Evolutionary conservation across 2,797 vertebrate species (phyloP), one percentile per base, ranked within the genome.

Genomic region (Pseudotriccus pelzelni): DNA sequence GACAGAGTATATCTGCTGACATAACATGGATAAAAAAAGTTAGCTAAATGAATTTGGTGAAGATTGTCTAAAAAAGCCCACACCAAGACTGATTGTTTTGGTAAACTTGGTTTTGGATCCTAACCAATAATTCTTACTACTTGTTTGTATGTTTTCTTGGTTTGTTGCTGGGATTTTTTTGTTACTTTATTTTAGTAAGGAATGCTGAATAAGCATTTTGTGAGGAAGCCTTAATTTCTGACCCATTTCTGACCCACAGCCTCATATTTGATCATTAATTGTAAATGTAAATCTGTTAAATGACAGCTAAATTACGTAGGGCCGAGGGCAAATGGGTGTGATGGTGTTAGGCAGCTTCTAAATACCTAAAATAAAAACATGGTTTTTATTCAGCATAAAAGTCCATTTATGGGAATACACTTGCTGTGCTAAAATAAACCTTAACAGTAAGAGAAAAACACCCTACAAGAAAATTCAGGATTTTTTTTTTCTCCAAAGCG

Each of bases 41-140:
- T 96, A 87, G 86, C 47, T 93, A 93, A 94, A 94, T 96, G 96
- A 96, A 95, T 94, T 95, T 84, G 28, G 30, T 74, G 50, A 90
- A 64, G 52, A 87, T 68, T 92, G 56, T 58, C 32, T 93, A 82
- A 93, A 59, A 50, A 28, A 5, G 4, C 7, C 20, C 21, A 15
- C 36, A 24, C 7, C 55, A 58, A 92, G 49, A 47, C 9, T 53
- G 32, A 49, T 63, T 53, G 23, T 87, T 41, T 74, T 44, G 13
- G 70, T 77, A 84, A 88, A 81, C 10, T 12, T 76, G 34, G n/a
- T 59, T 47, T 83, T 92, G 5, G 2, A 44, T 74, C 12, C 30
- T 63, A 75, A 62, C 14, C 20, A 78, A 7, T 47, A 87, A 52
- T 70, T 77, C 36, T 72, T 91, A 37, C 22, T 66, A 68, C 37